Evolutionary conservation across 2,113 vertebrate genomes (phyloP), one percentile per base, ranked within the genome.

Genomic region (Trematocara stigmaticum): DNA sequence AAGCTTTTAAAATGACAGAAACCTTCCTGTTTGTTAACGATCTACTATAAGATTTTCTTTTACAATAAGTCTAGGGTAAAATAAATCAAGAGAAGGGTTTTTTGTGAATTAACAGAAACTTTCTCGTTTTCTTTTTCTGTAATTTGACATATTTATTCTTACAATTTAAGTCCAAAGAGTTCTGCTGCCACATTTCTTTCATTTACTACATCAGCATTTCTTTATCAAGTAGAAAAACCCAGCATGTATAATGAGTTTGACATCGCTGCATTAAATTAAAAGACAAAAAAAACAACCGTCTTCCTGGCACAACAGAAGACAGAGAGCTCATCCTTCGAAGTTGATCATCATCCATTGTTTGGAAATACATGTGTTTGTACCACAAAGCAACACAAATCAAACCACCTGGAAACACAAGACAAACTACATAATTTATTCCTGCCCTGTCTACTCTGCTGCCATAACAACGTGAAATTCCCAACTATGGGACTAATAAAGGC

Each of bases 61-160:
- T 38, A n/a, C 59, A 64, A 38, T 20, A 64, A n/a, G 34, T 64
- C 34, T 38, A 64, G 4, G 10, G 16, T 38, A 64, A 66, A 38
- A 66, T 66, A 66, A 66, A 66, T 20, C 59, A 66, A 38, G 18
- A 66, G 18, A 38, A 38, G 18, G 1, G 20, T 38, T 38, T 64
- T 66, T 66, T 64, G 59, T 66, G 1, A 66, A 38, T 66, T 38
- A 38, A 66, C 59, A 66, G 34, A 66, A 66, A 66, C 34, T 38
- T 64, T 64, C 18, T 0, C 18, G 0, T 38, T 61, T 61, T 34
- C 29, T 34, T 61, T 7, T 38, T 66, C 1, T 64, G 3, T 64
- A 64, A 64, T 64, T 38, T 64, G 0, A 64, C 34, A 64, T 20
- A 38, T 3, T 64, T 64, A 64, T 64, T 64, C 34, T 64, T 20